Conservation (phyloP, 2,888 invertebrate species). For the Halictus quadricinctus region DNA sequence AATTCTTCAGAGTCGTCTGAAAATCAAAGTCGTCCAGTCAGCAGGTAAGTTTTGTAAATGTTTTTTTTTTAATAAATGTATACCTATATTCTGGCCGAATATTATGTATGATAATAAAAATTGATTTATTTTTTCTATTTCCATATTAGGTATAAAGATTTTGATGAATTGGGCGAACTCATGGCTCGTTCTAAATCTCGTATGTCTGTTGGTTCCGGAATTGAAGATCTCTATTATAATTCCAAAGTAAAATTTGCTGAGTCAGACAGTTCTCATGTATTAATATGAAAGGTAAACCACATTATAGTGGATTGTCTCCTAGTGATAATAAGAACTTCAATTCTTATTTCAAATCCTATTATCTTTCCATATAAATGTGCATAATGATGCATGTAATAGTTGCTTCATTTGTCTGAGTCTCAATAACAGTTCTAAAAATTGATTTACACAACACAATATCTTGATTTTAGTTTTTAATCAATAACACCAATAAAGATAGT, state of each 20-base stretch:
- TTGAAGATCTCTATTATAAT: slow-evolving; percentile 79
- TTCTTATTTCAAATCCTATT: slow-evolving; percentile 21
- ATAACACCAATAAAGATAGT: neutral
- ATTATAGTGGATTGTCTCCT: slow-evolving; percentile 34
- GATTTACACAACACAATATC: neutral
- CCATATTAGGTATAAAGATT: slow-evolving; percentile 83
- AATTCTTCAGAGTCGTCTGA: slow-evolving; percentile 79
- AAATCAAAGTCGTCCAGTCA: slow-evolving; percentile 83
- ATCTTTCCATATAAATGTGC: slow-evolving; percentile 22
- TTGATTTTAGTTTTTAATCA: neutral
- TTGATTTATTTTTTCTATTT: neutral
- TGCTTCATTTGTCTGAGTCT: slow-evolving; percentile 16
- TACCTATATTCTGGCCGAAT: neutral
- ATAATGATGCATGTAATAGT: slow-evolving; percentile 25
- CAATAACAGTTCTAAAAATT: neutral
- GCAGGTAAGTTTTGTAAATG: slow-evolving; percentile 66
- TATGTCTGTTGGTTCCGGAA: slow-evolving; percentile 78
- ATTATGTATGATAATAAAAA: slow-evolving; percentile 6
- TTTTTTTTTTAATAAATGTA: neutral
- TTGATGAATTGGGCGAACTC: slow-evolving; percentile 83
- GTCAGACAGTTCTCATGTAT: slow-evolving; percentile 75
- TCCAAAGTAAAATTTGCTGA: slow-evolving; percentile 78
- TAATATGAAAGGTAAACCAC: slow-evolving; percentile 71
- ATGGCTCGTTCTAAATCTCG: slow-evolving; percentile 80
- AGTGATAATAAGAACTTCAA: slow-evolving; percentile 29